These are phyloP conservation scores for Anoplopoma fimbria DNA, from an alignment of 2,113 vertebrate species.

Conservation along the genomic window DNA sequence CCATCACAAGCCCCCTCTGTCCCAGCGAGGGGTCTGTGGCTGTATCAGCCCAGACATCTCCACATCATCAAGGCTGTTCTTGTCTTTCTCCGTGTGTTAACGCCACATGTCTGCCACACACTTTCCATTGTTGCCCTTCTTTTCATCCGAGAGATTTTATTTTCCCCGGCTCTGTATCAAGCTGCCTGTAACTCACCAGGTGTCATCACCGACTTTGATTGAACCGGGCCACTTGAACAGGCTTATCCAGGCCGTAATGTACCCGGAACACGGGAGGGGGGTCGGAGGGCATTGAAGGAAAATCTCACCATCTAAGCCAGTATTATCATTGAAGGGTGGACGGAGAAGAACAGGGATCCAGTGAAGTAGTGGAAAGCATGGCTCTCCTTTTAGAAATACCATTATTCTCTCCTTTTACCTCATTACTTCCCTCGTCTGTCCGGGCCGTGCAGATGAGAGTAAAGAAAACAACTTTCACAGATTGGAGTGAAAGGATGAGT, in stretches of 20 bases:
- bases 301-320: conserved; percentile 48
- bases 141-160: conserved; percentile 61
- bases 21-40: conserved; percentile 56
- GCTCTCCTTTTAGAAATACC: conserved; percentile 26
- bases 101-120: conserved; percentile 37
- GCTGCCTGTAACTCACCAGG: conserved; percentile 64
- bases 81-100: conserved; percentile 26
- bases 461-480: conserved; percentile 30
- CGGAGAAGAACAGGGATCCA: conserved; percentile 21
- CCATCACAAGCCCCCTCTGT: conserved; percentile 52
- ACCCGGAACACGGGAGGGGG: conserved; percentile 45
- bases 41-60: conserved; percentile 51
- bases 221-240: conserved; percentile 61
- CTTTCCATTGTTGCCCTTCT: conserved; percentile 65
- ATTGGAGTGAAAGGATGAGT: conserved; percentile 7
- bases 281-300: conserved; percentile 30
- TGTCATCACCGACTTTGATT: conserved; percentile 52
- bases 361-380: conserved; percentile 48
- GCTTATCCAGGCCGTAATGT: conserved; percentile 69
- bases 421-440: conserved; percentile 29
- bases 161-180: conserved; percentile 55
- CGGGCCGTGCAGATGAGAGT: conserved; percentile 15
- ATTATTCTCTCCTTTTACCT: conserved; percentile 16
- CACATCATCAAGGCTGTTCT: conserved; percentile 48
- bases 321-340: conserved; percentile 47